Percentiles rank a stretch among this genome's conserved stretches.
Evolutionary conservation across 2,113 vertebrate species (phyloP).

Genomic region (Meleagris gallopavo): DNA sequence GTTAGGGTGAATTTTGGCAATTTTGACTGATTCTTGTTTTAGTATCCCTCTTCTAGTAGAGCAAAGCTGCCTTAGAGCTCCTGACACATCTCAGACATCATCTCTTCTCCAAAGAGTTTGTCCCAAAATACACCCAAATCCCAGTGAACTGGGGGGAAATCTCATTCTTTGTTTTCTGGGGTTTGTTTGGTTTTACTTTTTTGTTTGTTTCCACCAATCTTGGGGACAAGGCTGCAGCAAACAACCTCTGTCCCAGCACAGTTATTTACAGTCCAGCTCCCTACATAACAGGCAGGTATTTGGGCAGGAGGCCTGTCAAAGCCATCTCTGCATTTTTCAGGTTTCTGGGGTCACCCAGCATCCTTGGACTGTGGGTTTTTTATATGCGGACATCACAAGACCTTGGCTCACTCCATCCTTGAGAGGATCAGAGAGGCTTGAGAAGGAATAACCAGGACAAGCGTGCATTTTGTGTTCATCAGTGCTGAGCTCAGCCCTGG

Average conservation of each 20-base stretch:
- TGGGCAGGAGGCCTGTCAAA: neutral
- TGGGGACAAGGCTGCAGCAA: neutral
- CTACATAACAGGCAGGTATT: neutral
- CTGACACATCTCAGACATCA: neutral
- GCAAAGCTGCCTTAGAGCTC: fast-evolving
- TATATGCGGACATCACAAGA: neutral
- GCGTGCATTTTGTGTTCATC: neutral
- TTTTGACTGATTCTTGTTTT: neutral
- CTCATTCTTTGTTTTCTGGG: neutral
- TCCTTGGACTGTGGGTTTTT: fast-evolving
- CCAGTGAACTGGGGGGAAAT: fast-evolving
- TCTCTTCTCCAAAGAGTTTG: neutral
- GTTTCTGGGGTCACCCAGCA: neutral
- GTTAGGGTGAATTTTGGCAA: neutral
- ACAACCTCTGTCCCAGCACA: neutral
- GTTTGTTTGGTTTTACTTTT: fast-evolving
- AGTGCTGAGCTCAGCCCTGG: neutral
- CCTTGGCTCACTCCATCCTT: neutral
- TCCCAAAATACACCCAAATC: neutral
- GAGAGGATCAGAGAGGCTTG: fast-evolving
- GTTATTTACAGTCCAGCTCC: neutral
- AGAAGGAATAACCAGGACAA: neutral
- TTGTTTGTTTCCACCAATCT: neutral
- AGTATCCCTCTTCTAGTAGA: neutral
- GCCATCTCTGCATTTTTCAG: neutral